Conservation (phyloP, 2,113 vertebrate species). For the Etheostoma cragini region DNA sequence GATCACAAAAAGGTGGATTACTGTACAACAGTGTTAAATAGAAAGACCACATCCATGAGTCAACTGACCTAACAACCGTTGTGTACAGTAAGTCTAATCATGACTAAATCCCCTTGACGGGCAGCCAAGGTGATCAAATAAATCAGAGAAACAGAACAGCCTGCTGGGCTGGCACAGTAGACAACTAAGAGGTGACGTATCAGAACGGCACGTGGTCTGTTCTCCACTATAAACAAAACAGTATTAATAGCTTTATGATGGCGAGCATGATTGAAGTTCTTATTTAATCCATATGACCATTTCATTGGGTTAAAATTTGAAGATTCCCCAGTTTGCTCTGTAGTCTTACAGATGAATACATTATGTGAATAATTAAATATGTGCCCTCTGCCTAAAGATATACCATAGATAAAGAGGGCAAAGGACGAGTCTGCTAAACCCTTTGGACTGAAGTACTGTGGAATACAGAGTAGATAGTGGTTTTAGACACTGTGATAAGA, state of each 20-base stretch:
- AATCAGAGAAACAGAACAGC: slow-evolving; percentile 59
- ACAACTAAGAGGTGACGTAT: slow-evolving; percentile 35
- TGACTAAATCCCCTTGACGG: slow-evolving; percentile 42
- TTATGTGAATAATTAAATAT: slow-evolving; percentile 41
- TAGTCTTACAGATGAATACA: slow-evolving; percentile 24
- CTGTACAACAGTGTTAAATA: background rate
- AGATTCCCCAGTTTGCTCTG: background rate
- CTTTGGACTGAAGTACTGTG: slow-evolving; percentile 37
- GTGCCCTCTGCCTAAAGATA: slow-evolving; percentile 12
- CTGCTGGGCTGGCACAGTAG: slow-evolving; percentile 16
- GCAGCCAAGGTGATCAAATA: slow-evolving; percentile 37
- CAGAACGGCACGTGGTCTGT: slow-evolving; percentile 41
- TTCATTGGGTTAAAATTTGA: background rate
- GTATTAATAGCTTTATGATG: slow-evolving; percentile 54
- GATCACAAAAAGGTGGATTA: background rate
- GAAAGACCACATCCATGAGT: slow-evolving; percentile 4
- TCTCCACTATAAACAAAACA: slow-evolving; percentile 28
- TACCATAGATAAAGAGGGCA: slow-evolving; percentile 62
- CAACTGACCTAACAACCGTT: slow-evolving; percentile 16
- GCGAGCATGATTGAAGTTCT: slow-evolving; percentile 1
- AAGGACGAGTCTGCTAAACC: slow-evolving; percentile 47
- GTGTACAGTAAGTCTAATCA: slow-evolving; percentile 31
- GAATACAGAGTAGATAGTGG: slow-evolving; percentile 45
- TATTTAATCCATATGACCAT: background rate
- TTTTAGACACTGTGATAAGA: slow-evolving; percentile 55